Conservation (phyloP, 2,888 invertebrate species). For the Lasioglossum morio region DNA sequence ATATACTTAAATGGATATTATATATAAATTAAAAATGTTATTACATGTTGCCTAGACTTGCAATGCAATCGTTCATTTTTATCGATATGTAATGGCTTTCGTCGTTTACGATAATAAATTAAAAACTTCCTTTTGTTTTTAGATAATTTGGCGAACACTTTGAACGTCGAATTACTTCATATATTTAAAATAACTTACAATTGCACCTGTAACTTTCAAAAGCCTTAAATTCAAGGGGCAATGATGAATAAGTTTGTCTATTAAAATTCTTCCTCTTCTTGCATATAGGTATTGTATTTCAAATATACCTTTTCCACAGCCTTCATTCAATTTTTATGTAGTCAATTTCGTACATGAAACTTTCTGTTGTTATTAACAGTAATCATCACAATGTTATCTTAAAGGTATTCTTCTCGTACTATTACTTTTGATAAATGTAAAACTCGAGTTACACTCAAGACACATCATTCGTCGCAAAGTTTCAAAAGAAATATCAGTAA, state of each 20-base stretch:
- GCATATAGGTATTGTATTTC: slow-evolving; percentile 69
- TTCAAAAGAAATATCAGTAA: slow-evolving; percentile 33
- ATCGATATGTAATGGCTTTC: slow-evolving; percentile 21
- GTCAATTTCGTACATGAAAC: slow-evolving; percentile 69
- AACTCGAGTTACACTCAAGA: slow-evolving; percentile 42
- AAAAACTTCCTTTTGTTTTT: not conserved
- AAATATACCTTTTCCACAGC: slow-evolving; percentile 75
- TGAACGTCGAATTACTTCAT: not conserved
- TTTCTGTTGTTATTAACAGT: slow-evolving; percentile 70
- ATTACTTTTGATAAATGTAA: slow-evolving; percentile 50
- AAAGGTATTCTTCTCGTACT: slow-evolving; percentile 51
- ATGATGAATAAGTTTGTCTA: slow-evolving; percentile 50
- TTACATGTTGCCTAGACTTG: slow-evolving; percentile 2
- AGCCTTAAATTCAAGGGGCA: slow-evolving; percentile 48
- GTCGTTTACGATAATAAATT: not conserved
- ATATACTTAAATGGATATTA: slow-evolving; percentile 21
- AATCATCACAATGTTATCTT: slow-evolving; percentile 71
- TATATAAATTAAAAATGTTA: slow-evolving; percentile 11
- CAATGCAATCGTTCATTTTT: slow-evolving; percentile 2
- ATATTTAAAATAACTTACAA: slow-evolving; percentile 25
- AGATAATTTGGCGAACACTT: not conserved
- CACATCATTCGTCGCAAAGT: slow-evolving; percentile 32
- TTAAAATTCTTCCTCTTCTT: slow-evolving; percentile 61
- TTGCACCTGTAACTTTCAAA: slow-evolving; percentile 11
- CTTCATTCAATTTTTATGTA: slow-evolving; percentile 68